phyloP scores from a whole-genome alignment of 2,113 vertebrate genomes.

The Cebus imitator region DNA sequence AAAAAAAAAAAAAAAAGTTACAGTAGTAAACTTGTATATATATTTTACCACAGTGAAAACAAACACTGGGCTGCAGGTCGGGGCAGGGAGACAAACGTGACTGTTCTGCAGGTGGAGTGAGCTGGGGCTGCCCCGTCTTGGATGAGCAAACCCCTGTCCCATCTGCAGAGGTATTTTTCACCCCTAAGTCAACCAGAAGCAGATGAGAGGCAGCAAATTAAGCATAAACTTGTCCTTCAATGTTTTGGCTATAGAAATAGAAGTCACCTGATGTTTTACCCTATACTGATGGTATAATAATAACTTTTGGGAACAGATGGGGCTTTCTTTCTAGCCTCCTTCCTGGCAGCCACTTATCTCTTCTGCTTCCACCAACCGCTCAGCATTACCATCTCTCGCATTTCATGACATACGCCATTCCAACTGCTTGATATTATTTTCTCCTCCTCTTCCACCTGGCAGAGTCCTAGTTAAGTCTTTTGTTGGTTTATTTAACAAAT shows the following conservation, averaged over 20 bases:
- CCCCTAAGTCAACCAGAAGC: background rate
- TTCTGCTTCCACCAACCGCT: background rate
- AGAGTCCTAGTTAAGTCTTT: background rate
- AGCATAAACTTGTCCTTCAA: background rate
- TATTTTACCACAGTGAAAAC: background rate
- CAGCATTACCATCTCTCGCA: background rate
- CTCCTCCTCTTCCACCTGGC: background rate
- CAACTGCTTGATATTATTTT: background rate
- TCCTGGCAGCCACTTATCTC: background rate
- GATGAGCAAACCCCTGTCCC: background rate
- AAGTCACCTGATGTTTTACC: background rate
- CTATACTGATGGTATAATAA: background rate
- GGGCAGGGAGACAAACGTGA: background rate
- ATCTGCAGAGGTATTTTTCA: background rate
- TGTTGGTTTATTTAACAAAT: background rate
- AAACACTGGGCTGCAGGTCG: background rate
- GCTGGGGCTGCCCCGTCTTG: background rate
- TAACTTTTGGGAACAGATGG: background rate
- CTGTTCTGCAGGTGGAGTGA: background rate
- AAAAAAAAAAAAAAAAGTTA: background rate
- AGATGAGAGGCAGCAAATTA: background rate
- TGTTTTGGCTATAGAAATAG: background rate
- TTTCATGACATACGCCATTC: background rate
- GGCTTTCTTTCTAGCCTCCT: background rate
- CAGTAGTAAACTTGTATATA: too few species aligned